Conservation (phyloP, 2,888 invertebrate species). For the Lordiphosa andalusiaca region DNA sequence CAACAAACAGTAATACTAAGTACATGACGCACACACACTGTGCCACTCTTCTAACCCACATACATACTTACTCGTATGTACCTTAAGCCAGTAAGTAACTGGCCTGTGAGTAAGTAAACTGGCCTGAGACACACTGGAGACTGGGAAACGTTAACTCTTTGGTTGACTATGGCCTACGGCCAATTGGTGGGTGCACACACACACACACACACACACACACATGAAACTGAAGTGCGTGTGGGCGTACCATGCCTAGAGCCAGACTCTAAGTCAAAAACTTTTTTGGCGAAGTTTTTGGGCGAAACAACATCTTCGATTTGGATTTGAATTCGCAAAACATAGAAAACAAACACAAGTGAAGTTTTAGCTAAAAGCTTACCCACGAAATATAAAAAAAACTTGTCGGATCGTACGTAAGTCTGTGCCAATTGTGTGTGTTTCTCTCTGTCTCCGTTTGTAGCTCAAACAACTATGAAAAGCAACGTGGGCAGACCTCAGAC, state of each 20-base stretch:
- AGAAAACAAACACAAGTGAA: constrained; percentile 10
- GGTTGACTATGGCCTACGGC: constrained; percentile 47
- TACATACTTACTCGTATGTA: constrained; percentile 11
- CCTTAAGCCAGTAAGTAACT: constrained; percentile 33
- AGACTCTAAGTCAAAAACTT: constrained; percentile 2
- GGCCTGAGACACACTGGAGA: constrained; percentile 35
- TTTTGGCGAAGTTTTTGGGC: constrained; percentile 17
- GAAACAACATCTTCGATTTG: constrained; percentile 13
- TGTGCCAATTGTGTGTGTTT: constrained; percentile 15
- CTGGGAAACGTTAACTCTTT: constrained; percentile 17
- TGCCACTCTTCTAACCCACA: constrained; percentile 47
- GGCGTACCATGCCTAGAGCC: constrained; percentile 30
- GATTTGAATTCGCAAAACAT: constrained; percentile 8
- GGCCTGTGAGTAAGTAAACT: constrained; percentile 37
- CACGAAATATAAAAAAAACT: constrained; percentile 25
- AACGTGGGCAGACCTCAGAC: constrained; percentile 62
- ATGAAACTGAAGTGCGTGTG: constrained; percentile 26
- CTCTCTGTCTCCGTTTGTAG: constrained; percentile 52
- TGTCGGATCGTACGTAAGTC: constrained; percentile 13
- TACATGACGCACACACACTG: constrained; percentile 36
- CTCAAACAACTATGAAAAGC: constrained; percentile 54
- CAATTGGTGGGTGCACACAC: constrained; percentile 63
- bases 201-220: constrained; percentile 23
- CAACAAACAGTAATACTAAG: constrained; percentile 19
- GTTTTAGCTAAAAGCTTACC: constrained; percentile 12